Conservation (phyloP, 2,888 invertebrate species). For the Macrophya annulata region DNA sequence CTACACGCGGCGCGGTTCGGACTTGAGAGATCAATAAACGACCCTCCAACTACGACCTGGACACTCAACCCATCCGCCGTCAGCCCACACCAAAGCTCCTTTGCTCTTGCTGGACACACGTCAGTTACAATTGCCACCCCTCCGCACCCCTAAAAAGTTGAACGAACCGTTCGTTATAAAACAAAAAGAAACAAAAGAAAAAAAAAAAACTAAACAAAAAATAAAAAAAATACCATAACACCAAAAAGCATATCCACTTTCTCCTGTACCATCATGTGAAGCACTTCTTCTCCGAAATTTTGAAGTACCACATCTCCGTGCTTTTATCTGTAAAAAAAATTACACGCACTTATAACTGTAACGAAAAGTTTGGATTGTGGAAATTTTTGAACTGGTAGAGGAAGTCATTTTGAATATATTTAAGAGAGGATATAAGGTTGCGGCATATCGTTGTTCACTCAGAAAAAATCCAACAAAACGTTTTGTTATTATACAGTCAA, state of each 20-base stretch:
- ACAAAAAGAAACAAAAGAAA: not conserved
- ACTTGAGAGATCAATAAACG: slow-evolving; percentile 80
- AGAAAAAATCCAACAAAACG: too few species aligned
- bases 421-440: not conserved
- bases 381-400: not conserved
- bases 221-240: not conserved
- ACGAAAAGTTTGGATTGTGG: not conserved
- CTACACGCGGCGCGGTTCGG: slow-evolving; percentile 76
- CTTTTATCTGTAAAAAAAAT: not conserved
- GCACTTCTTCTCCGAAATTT: not conserved
- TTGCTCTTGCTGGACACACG: slow-evolving; percentile 55
- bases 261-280: not conserved
- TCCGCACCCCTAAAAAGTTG: slow-evolving; percentile 5
- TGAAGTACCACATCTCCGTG: not conserved
- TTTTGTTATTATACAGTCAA: too few species aligned
- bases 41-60: slow-evolving; percentile 79
- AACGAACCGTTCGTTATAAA: slow-evolving; percentile 24
- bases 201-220: not conserved
- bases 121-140: slow-evolving; percentile 57
- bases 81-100: slow-evolving; percentile 54
- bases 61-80: slow-evolving; percentile 68
- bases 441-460: not conserved
- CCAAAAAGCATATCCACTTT: not conserved
- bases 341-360: not conserved
- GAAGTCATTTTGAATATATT: not conserved